Base-by-base conservation (phyloP, 2,797 vertebrate genomes). In the Typhlichthys subterraneus region DNA sequence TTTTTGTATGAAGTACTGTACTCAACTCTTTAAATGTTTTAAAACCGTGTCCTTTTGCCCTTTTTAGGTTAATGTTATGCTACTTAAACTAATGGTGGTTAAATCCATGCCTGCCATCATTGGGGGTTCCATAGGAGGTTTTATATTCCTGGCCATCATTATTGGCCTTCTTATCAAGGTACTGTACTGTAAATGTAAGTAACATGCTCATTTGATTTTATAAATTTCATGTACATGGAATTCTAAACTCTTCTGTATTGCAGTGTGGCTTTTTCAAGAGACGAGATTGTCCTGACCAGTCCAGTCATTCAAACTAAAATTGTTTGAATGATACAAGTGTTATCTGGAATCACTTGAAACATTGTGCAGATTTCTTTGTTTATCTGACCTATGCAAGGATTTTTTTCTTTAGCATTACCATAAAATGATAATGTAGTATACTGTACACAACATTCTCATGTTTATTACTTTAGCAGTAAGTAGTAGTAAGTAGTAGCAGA, bases 111-210 rank as follows among this genome's bases (percentile, higher is more conserved):
- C 61, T 2, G 6, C 84, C 45, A 64, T 93, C 59, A 19, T 91
- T 47, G 82, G 84, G 48, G 91, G 92, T 56, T 82, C 83, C 5
- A n/a, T 86, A 1, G 89, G 84, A 46, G 93, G 92, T 33, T 59
- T 94, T 74, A 0, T 91, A 17, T 59, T 92, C 62, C 79, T 94
- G 70, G 33, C 70, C 0, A 2, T 91, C 38, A 84, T 95, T 53
- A 51, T 90, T 52, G 23, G 84, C 42, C 23, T 92, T 57, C 88
- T 94, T 5, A 61, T 90, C 70, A 89, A 94, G 87, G 93, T 94
- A 70, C 19, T n/a, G 1, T 12, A 12, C 8, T 29, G 15, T 53
- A 53, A 49, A 7, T 42, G 23, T 50, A 5, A 48, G 23, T 23
- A 54, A n/a, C 10, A 15, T n/a, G 33, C 3, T 31, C 31, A 5